These are phyloP conservation scores for Brachyalestes nurse DNA, from an alignment of 2,797 vertebrate genomes.

Conservation along the genomic window DNA sequence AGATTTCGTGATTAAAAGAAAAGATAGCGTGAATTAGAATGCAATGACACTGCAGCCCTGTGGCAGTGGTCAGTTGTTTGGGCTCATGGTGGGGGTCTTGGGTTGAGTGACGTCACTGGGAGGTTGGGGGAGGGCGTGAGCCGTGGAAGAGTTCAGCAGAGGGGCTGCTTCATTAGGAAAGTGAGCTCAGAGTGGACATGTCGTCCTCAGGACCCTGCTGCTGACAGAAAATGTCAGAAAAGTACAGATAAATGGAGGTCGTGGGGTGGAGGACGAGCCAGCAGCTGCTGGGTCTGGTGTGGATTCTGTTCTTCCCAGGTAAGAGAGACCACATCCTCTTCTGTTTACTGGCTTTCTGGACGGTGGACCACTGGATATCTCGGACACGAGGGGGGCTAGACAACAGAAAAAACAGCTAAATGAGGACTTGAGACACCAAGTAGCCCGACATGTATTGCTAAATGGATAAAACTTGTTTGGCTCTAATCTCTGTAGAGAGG, in stretches of 20 bases:
- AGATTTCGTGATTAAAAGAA: no score
- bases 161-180: slow-evolving; percentile 46
- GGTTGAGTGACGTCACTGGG: background rate
- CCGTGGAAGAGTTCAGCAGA: background rate
- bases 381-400: no score
- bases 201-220: slow-evolving; percentile 48
- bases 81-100: no score
- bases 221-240: slow-evolving; percentile 66
- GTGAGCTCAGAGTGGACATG: slow-evolving; percentile 1
- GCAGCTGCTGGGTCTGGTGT: slow-evolving; percentile 66
- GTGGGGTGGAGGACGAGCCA: slow-evolving; percentile 71
- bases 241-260: slow-evolving; percentile 75
- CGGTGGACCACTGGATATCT: no score
- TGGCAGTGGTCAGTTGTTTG: no score
- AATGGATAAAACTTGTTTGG: no score
- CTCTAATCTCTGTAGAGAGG: background rate
- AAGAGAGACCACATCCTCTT: slow-evolving; percentile 52
- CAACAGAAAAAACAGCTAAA: no score
- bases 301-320: slow-evolving; percentile 75
- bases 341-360: background rate
- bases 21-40: no score
- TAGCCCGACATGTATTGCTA: no score
- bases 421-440: no score
- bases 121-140: background rate
- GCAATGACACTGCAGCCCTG: no score